Percentiles rank a stretch among this genome's conserved stretches.
Conservation (phyloP, 2,888 invertebrate species). For the Trichopria drosophilae region DNA sequence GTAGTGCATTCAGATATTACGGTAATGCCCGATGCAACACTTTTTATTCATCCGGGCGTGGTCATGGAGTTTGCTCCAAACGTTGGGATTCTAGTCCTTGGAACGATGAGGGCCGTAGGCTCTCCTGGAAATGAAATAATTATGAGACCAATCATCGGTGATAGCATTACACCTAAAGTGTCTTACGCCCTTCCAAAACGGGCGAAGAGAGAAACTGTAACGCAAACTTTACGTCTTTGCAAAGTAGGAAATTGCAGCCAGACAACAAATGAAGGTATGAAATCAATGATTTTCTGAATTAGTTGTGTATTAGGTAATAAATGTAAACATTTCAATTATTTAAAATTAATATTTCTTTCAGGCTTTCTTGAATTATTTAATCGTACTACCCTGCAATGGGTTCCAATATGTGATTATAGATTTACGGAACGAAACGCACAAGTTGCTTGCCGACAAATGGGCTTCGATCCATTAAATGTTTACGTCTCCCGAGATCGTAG, state of each 20-base stretch:
- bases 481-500: slow-evolving; percentile 84
- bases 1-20: slow-evolving; percentile 87
- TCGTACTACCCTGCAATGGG: slow-evolving; percentile 92
- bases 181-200: slow-evolving; percentile 29
- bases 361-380: slow-evolving; percentile 96
- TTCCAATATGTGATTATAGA: slow-evolving; percentile 91
- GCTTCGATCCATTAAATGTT: slow-evolving; percentile 84
- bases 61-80: slow-evolving; percentile 92
- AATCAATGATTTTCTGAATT: too few species aligned
- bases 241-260: slow-evolving; percentile 71
- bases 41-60: slow-evolving; percentile 87
- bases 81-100: slow-evolving; percentile 93
- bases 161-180: slow-evolving; percentile 47
- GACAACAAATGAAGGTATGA: slow-evolving; percentile 61
- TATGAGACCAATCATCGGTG: slow-evolving; percentile 67
- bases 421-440: slow-evolving; percentile 97
- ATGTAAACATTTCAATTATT: neutral
- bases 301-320: neutral
- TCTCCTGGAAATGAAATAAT: slow-evolving; percentile 73
- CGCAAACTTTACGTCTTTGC: slow-evolving; percentile 75
- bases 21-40: slow-evolving; percentile 89
- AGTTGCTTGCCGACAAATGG: slow-evolving; percentile 92
- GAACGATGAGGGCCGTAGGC: slow-evolving; percentile 84
- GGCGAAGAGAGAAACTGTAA: slow-evolving; percentile 13
- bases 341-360: slow-evolving; percentile 50